phyloP scores from a whole-genome alignment of 2,113 vertebrate species.

The Mus pahari region DNA sequence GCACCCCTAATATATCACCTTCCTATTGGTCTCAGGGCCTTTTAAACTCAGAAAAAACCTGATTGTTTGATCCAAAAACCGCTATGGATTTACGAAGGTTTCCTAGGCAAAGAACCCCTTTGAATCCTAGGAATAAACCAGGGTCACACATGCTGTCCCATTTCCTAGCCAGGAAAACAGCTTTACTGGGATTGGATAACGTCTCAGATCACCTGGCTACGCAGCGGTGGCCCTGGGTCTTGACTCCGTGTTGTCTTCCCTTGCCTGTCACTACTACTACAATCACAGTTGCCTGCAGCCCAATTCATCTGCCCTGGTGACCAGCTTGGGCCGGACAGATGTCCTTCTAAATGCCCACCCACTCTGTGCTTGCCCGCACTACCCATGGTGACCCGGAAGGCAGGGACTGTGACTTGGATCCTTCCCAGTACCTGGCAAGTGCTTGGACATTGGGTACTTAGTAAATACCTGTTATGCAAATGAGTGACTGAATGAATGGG shows the following conservation, averaged over 20 bases:
- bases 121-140: neutral
- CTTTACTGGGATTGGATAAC: neutral
- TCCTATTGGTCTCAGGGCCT: neutral
- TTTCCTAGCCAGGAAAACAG: constrained; percentile 6
- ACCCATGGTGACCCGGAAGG: neutral
- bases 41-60: neutral
- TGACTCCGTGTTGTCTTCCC: neutral
- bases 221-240: neutral
- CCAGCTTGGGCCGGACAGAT: neutral
- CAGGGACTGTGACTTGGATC: too few relatives aligned
- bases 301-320: neutral
- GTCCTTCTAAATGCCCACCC: neutral
- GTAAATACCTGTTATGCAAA: neutral
- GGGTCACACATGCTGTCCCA: neutral
- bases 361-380: too few relatives aligned
- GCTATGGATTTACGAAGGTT: neutral
- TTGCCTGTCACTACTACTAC: neutral
- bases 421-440: neutral
- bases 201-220: neutral
- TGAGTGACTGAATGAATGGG: neutral
- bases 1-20: neutral
- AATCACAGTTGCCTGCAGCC: neutral
- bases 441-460: neutral
- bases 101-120: neutral
- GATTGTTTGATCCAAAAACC: neutral